phyloP scores from a whole-genome alignment of 2,797 vertebrate species.

The Parambassis ranga region DNA sequence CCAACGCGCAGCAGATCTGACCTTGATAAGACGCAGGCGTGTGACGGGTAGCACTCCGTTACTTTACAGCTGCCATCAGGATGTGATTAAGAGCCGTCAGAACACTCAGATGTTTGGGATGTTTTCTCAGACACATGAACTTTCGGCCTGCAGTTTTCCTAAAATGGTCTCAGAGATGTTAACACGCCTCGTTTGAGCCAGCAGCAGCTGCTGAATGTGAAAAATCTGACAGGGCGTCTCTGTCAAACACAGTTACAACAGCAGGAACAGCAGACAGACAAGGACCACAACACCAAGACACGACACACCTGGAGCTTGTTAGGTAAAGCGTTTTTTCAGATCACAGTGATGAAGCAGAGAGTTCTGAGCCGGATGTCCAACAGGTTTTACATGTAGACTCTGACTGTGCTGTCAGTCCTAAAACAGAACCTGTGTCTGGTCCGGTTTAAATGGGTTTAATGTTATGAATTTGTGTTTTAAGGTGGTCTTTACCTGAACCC shows the following conservation, averaged over 20 bases:
- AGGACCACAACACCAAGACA: too few relatives aligned
- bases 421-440: too few relatives aligned
- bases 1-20: neutral
- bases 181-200: slow-evolving; percentile 6
- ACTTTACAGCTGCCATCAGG: neutral
- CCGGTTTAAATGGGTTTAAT: too few relatives aligned
- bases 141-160: slow-evolving; percentile 9
- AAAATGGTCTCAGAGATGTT: slow-evolving; percentile 30
- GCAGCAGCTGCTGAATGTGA: slow-evolving; percentile 10
- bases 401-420: too few relatives aligned
- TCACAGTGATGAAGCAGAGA: neutral
- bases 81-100: neutral
- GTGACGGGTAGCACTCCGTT: neutral
- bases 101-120: neutral
- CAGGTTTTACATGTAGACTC: neutral
- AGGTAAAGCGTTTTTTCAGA: neutral
- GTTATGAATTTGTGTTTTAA: too few relatives aligned
- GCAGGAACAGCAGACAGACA: too few relatives aligned
- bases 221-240: too few relatives aligned
- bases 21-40: neutral
- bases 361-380: too few relatives aligned
- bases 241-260: too few relatives aligned
- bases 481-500: too few relatives aligned
- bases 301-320: neutral
- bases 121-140: slow-evolving; percentile 8